Conservation (phyloP, 2,797 vertebrate species). For the Mergus octosetaceus region DNA sequence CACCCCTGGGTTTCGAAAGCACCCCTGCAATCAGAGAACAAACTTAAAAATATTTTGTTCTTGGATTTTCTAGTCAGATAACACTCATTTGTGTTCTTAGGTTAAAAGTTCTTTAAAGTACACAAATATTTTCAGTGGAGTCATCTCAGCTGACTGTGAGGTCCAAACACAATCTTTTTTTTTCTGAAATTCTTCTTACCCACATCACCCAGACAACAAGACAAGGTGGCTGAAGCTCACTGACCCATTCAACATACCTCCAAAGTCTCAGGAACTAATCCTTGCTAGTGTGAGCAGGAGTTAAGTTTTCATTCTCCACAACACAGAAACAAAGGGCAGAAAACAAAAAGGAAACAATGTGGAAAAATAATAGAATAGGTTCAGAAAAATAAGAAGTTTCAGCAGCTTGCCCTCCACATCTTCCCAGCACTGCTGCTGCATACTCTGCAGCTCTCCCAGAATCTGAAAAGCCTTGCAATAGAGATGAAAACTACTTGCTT, state of each 20-base stretch:
- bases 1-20: not conserved
- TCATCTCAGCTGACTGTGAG: slow-evolving; percentile 49
- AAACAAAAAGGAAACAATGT: slow-evolving; percentile 51
- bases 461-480: not conserved
- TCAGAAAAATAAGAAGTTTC: slow-evolving; percentile 25
- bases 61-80: not conserved
- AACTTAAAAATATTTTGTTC: not conserved
- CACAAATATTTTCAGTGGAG: not conserved
- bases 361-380: slow-evolving; percentile 1
- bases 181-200: slow-evolving; percentile 55
- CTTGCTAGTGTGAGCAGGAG: slow-evolving; percentile 61
- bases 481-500: slow-evolving; percentile 10
- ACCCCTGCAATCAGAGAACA: not conserved
- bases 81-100: not conserved
- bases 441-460: not conserved
- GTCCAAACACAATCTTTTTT: not conserved
- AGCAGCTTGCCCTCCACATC: not conserved
- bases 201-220: slow-evolving; percentile 75
- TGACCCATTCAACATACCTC: slow-evolving; percentile 77
- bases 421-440: not conserved
- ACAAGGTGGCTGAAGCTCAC: slow-evolving; percentile 71
- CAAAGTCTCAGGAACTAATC: slow-evolving; percentile 68
- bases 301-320: slow-evolving; percentile 72
- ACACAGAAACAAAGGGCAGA: slow-evolving; percentile 44
- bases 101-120: not conserved